phyloP scores from a whole-genome alignment of 2,797 vertebrate species.

The Paratrypauchen microcephalus region DNA sequence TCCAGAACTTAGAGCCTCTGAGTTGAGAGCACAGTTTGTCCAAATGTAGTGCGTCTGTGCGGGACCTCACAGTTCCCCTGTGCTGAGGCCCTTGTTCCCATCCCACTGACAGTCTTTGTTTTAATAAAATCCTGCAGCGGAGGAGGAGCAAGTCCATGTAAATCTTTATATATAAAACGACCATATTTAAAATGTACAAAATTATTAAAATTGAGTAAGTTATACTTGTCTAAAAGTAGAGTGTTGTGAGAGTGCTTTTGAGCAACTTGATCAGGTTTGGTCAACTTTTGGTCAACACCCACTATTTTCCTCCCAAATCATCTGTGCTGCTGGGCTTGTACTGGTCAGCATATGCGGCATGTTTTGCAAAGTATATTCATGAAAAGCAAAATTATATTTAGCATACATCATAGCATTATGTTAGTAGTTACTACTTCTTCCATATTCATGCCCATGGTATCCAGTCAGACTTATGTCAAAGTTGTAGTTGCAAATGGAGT shows the following conservation, averaged over 20 bases:
- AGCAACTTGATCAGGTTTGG: conserved; percentile 78
- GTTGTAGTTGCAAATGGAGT: conserved; percentile 87
- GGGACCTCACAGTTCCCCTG: too few relatives aligned
- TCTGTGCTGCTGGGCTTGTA: conserved; percentile 70
- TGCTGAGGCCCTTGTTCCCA: too few relatives aligned
- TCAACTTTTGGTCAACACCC: conserved; percentile 43
- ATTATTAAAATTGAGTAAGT: too few relatives aligned
- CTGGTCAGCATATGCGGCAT: conserved; percentile 74
- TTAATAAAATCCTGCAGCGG: too few relatives aligned
- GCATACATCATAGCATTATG: not conserved
- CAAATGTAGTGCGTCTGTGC: too few relatives aligned
- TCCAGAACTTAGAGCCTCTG: too few relatives aligned
- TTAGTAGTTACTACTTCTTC: conserved; percentile 76
- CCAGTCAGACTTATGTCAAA: conserved; percentile 84
- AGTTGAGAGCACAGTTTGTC: too few relatives aligned
- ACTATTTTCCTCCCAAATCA: conserved; percentile 65
- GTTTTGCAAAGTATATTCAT: conserved; percentile 88
- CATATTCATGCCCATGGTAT: conserved; percentile 62
- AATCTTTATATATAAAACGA: too few relatives aligned
- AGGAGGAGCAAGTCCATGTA: too few relatives aligned
- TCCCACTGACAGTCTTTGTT: too few relatives aligned
- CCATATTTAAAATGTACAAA: too few relatives aligned
- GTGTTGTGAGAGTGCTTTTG: conserved; percentile 75
- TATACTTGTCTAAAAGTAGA: too few relatives aligned
- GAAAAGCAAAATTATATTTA: not conserved